These are phyloP conservation scores for Rhinolophus ferrumequinum DNA, from an alignment of 2,113 vertebrate species.

Conservation along the genomic window DNA sequence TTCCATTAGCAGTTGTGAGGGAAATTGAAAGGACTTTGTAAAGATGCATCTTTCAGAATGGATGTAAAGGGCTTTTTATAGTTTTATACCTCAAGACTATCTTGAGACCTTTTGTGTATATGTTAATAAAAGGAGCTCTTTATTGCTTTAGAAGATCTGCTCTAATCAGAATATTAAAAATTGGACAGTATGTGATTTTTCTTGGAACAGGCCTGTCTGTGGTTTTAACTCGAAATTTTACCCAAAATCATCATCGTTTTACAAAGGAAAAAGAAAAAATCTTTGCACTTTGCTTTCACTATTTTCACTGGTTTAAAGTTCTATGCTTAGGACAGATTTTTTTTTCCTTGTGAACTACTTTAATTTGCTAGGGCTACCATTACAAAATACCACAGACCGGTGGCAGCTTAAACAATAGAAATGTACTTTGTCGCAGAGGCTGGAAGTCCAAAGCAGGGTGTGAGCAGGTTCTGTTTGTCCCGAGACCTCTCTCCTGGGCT, in stretches of 20 bases:
- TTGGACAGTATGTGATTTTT: conserved; percentile 6
- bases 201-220: not conserved
- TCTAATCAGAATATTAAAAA: conserved; percentile 57
- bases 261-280: not conserved
- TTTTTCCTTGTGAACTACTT: not conserved
- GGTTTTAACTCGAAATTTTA: conserved; percentile 10
- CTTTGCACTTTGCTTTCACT: not conserved
- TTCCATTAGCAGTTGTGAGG: conserved; percentile 35
- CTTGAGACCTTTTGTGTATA: conserved; percentile 57
- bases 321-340: not conserved
- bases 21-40: conserved; percentile 40
- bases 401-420: too few relatives aligned
- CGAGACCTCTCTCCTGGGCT: not conserved
- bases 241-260: not conserved
- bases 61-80: conserved; percentile 11
- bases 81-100: conserved; percentile 16
- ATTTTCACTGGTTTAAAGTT: not conserved
- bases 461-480: not conserved
- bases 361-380: not conserved
- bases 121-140: conserved; percentile 52
- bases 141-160: conserved; percentile 31
- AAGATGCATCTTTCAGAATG: not conserved
- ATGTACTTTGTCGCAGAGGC: not conserved
- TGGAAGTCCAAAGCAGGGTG: not conserved
- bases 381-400: rapidly evolving